These are phyloP conservation scores for Mallotus villosus DNA, from an alignment of 2,797 vertebrate species.

Conservation along the genomic window DNA sequence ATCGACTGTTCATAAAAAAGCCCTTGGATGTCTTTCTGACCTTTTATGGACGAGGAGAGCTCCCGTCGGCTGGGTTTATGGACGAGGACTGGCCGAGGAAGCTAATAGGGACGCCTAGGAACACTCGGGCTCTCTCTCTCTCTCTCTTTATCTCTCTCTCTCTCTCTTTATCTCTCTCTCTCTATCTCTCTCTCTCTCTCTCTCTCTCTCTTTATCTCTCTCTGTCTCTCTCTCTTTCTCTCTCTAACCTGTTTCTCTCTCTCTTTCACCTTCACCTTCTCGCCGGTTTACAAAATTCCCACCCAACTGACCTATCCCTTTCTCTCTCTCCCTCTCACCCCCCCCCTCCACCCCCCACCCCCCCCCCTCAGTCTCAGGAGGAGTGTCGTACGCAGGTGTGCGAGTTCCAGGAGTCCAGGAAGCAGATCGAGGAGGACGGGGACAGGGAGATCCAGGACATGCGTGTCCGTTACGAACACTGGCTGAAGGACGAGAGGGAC, in stretches of 20 bases:
- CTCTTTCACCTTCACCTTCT: not conserved
- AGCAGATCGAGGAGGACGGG: constrained; percentile 84
- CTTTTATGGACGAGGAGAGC: not conserved
- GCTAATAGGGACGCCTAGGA: not conserved
- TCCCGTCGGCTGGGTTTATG: not conserved
- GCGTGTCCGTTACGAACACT: constrained; percentile 80
- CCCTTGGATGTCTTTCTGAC: constrained; percentile 19
- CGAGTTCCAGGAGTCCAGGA: constrained; percentile 80
- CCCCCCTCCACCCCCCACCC: constrained; percentile 17
- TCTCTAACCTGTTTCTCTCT: not conserved
- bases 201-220: constrained; percentile 5
- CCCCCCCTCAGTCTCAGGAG: constrained; percentile 74
- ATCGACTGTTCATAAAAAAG: not conserved
- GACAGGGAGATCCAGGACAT: constrained; percentile 81
- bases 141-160: not conserved
- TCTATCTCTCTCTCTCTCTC: not conserved
- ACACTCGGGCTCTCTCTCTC: not conserved
- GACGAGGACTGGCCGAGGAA: not conserved
- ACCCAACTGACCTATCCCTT: no score
- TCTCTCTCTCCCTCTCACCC: constrained; percentile 11
- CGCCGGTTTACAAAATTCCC: not conserved
- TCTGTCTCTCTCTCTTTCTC: constrained; percentile 11
- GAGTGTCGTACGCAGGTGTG: constrained; percentile 70
- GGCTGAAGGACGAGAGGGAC: constrained; percentile 78
- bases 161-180: constrained; percentile 2